Conservation (phyloP, 2,888 invertebrate genomes). For the Eurytoma californica region DNA sequence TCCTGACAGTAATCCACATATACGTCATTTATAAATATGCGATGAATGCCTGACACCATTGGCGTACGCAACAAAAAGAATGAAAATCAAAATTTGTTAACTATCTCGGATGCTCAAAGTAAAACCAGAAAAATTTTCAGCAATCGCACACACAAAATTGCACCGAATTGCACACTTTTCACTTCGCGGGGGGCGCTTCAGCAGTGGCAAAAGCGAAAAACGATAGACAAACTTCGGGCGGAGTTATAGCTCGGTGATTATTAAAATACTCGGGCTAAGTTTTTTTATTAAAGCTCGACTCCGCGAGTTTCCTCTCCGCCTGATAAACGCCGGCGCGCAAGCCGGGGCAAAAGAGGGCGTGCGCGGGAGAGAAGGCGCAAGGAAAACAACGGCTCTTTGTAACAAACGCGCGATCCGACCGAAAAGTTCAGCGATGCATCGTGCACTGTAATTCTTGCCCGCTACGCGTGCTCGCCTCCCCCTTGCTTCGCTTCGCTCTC, state of each 20-base stretch:
- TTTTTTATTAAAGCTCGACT: constrained; percentile 20
- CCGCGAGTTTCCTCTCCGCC: not conserved
- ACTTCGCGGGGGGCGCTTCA: too few relatives aligned
- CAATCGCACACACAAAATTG: not conserved
- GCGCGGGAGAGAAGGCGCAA: not conserved
- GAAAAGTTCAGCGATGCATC: constrained; percentile 49
- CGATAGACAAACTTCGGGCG: constrained; percentile 11
- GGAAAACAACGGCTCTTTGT: constrained; percentile 47
- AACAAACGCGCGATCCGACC: constrained; percentile 33
- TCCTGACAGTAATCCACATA: too few relatives aligned
- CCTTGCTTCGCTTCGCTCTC: not conserved
- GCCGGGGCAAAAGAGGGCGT: not conserved
- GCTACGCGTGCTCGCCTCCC: not conserved
- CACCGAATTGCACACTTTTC: too few relatives aligned
- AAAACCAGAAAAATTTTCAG: too few relatives aligned
- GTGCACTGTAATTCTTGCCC: constrained; percentile 40
- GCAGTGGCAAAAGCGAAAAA: not conserved
- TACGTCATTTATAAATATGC: too few relatives aligned
- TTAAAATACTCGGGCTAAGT: constrained; percentile 31
- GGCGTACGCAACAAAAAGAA: too few relatives aligned
- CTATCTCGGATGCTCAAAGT: too few relatives aligned
- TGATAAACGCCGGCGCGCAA: constrained; percentile 33
- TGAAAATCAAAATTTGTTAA: too few relatives aligned
- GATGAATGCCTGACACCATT: too few relatives aligned
- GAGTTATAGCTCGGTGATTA: constrained; percentile 30